Base-by-base conservation (phyloP, 1,140 invertebrate genomes). In the Nixonia krombeini region DNA sequence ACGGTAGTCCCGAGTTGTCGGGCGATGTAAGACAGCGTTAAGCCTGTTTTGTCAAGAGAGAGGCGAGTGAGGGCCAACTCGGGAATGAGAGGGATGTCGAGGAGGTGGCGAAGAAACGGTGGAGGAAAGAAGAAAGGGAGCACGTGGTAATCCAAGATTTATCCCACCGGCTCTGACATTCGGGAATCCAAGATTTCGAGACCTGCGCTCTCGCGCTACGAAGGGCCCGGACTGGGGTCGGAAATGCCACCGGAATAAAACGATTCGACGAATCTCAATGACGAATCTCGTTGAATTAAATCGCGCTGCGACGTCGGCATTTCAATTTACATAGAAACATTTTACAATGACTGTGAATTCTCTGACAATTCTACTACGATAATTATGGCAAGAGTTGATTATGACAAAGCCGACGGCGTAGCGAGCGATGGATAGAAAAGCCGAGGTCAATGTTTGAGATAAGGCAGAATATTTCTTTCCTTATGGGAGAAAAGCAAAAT, bases 81-180 rank as follows among this genome's bases (percentile, higher is more conserved):
- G 45, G 61, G 52, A 69, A 55, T 55, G 44, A 45, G 26, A 41
- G 15, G 47, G 61, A 33, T 51, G 41, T 33, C 35, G 45, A n/a
- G n/a, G 50, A 66, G 59, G 67, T 52, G 55, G 58, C 42, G 47
- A 45, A 35, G 35, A 51, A 66, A 51, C 16, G 12, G 42, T 50
- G 31, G 56, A 72, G 35, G 42, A 68, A 56, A 57, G 50, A n/a
- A 29, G 42, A 73, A 62, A 51, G 63, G 66, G 41, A 57, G 59
- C 67, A 52, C 66, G 73, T 75, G 75, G 75, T 84, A 84, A 84
- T 84, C 82, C 80, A 78, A 81, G 81, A 83, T 82, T 83, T 84
- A 84, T 84, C 77, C 80, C 72, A 67, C 41, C 67, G 76, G 66
- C 71, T 72, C 56, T 67, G 71, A 78, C 67, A 63, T 50, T 55